These are phyloP conservation scores for Fregetta grallaria DNA, from an alignment of 2,113 vertebrate species.

Conservation along the genomic window DNA sequence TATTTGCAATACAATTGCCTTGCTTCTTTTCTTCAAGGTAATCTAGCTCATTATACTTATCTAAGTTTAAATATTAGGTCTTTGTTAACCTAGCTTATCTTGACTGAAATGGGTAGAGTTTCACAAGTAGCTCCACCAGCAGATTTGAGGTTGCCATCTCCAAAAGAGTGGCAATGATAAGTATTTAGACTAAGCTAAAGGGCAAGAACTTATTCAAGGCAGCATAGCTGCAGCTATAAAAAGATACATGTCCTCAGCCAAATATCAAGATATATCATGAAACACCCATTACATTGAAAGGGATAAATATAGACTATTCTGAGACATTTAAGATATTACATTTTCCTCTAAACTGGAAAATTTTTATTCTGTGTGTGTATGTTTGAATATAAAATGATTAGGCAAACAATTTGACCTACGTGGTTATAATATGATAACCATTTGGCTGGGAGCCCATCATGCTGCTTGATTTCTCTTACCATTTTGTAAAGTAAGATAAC, in stretches of 20 bases:
- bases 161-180: background rate
- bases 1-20: background rate
- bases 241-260: background rate
- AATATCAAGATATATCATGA: background rate
- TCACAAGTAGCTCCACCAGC: background rate
- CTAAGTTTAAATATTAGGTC: background rate
- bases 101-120: background rate
- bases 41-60: background rate
- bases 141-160: background rate
- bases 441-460: conserved; percentile 16
- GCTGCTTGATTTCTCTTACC: conserved; percentile 7
- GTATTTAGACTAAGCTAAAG: background rate
- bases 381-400: background rate
- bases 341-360: background rate
- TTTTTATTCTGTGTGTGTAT: background rate
- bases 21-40: background rate
- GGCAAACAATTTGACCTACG: conserved; percentile 27
- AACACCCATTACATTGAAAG: background rate
- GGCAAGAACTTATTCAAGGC: background rate
- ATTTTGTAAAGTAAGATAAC: conserved; percentile 24
- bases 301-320: background rate
- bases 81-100: background rate
- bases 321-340: background rate
- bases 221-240: background rate
- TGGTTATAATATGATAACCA: conserved; percentile 18